Evolutionary conservation across 2,888 invertebrate species (phyloP).

Genomic region (Vannuccia rotundouncinata): DNA sequence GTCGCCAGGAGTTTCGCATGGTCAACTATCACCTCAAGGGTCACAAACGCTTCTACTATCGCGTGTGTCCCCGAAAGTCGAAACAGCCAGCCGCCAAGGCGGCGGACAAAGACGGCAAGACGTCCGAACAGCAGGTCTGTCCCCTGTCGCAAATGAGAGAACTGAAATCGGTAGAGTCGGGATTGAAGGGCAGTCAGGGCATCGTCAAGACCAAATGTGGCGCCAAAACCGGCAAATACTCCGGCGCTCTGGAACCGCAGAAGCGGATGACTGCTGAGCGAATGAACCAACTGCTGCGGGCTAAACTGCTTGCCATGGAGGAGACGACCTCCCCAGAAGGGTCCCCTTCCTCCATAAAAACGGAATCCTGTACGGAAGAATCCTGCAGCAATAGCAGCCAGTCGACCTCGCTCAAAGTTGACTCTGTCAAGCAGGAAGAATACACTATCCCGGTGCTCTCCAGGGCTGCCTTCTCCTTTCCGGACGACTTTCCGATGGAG

Average conservation of each 20-base stretch:
- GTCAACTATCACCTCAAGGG: slow-evolving; percentile 33
- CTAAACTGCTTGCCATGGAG: slow-evolving; percentile 13
- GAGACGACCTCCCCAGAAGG: not conserved
- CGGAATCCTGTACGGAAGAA: too few species aligned
- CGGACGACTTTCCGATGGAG: not conserved
- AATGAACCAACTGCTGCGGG: slow-evolving; percentile 14
- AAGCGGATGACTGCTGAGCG: slow-evolving; percentile 3
- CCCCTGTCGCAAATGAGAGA: not conserved
- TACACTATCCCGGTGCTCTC: not conserved
- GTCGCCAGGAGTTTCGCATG: slow-evolving; percentile 25
- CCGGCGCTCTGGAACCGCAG: slow-evolving; percentile 18
- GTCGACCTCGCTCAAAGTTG: too few species aligned
- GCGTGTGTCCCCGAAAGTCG: not conserved
- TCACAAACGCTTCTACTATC: slow-evolving; percentile 32
- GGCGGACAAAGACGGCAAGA: not conserved
- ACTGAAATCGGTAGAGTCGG: not conserved
- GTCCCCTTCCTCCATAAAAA: not conserved
- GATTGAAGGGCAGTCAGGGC: not conserved
- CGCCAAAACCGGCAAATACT: not conserved
- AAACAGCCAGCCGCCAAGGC: not conserved
- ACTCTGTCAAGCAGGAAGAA: not conserved
- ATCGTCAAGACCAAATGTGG: slow-evolving; percentile 7
- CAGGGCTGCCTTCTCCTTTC: not conserved
- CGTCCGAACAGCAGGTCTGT: not conserved
- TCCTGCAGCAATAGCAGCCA: too few species aligned